A percentile compares a stretch with the other conserved stretches of the same genome.
Conservation (phyloP, 2,113 vertebrate genomes). For the Cavia porcellus region DNA sequence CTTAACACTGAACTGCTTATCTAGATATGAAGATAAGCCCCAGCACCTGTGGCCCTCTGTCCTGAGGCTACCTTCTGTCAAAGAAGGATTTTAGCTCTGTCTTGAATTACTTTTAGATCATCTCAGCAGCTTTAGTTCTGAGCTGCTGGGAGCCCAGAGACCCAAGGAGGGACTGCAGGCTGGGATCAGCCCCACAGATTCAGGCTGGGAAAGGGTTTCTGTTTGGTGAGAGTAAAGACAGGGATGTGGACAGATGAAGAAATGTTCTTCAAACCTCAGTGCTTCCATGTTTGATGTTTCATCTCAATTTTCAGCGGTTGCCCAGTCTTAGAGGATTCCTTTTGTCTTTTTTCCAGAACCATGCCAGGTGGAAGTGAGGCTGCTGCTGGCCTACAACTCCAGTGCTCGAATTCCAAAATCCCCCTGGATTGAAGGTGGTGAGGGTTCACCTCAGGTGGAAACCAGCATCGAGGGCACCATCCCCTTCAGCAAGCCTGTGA, state of each 20-base stretch:
- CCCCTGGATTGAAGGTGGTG: constrained; percentile 91
- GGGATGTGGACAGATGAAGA: neutral
- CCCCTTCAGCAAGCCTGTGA: constrained; percentile 96
- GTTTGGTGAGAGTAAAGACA: neutral
- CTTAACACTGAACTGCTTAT: neutral
- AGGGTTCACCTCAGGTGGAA: constrained; percentile 88
- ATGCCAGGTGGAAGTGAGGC: constrained; percentile 95
- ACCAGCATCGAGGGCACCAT: constrained; percentile 95
- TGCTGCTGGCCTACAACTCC: constrained; percentile 95
- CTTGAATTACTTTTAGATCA: neutral
- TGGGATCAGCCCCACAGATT: neutral
- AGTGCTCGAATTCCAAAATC: constrained; percentile 84
- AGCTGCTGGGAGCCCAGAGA: neutral
- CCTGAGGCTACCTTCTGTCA: neutral
- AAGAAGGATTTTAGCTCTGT: neutral
- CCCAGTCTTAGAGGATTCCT: neutral
- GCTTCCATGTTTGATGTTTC: constrained; percentile 10
- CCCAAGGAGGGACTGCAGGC: neutral
- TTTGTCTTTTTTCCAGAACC: constrained; percentile 90
- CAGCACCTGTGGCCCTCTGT: neutral
- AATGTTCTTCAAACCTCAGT: neutral
- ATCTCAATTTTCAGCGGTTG: neutral
- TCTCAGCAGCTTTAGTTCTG: neutral
- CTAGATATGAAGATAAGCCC: neutral
- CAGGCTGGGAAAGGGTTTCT: neutral